Percentiles rank a stretch among this genome's conserved stretches.
Evolutionary conservation across 1,140 invertebrate genomes (phyloP).

Genomic region (Anastrepha ludens): DNA sequence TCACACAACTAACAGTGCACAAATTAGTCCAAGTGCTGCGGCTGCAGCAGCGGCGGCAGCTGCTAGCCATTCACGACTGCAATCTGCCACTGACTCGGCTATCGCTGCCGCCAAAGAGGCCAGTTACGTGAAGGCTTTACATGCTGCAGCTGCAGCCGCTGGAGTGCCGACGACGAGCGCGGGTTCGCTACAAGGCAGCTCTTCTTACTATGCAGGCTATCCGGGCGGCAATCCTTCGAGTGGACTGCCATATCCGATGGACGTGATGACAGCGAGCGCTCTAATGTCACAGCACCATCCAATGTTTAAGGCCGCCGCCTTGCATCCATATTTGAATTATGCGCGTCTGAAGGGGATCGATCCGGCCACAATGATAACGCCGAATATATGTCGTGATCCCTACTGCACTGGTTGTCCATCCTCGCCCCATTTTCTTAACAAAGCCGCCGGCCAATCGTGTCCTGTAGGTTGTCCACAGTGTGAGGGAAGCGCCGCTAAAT

Average conservation of each 20-base stretch:
- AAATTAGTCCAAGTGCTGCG: slow-evolving; percentile 54
- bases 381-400: slow-evolving; percentile 90
- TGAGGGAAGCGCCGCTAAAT: slow-evolving; percentile 74
- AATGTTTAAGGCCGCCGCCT: slow-evolving; percentile 79
- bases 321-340: slow-evolving; percentile 84
- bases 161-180: slow-evolving; percentile 77
- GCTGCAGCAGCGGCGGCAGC: slow-evolving; percentile 59
- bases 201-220: slow-evolving; percentile 76
- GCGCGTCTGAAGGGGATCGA: slow-evolving; percentile 81
- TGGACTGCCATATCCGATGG: slow-evolving; percentile 80
- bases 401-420: slow-evolving; percentile 93
- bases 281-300: slow-evolving; percentile 83
- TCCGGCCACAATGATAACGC: slow-evolving; percentile 73
- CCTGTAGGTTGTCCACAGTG: slow-evolving; percentile 93
- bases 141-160: slow-evolving; percentile 76
- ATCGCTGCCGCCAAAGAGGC: slow-evolving; percentile 70
- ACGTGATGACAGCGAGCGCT: slow-evolving; percentile 82
- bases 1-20: slow-evolving; percentile 35
- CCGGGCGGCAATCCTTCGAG: slow-evolving; percentile 76
- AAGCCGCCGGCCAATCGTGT: slow-evolving; percentile 79
- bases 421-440: slow-evolving; percentile 84
- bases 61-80: slow-evolving; percentile 62
- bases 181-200: slow-evolving; percentile 69
- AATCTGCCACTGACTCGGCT: slow-evolving; percentile 63
- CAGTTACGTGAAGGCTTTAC: slow-evolving; percentile 73